A percentile compares a stretch with the other conserved stretches of the same genome.
phyloP scores from a whole-genome alignment of 1,140 invertebrate genomes.

The Pseudomyrmex flavicornis region DNA sequence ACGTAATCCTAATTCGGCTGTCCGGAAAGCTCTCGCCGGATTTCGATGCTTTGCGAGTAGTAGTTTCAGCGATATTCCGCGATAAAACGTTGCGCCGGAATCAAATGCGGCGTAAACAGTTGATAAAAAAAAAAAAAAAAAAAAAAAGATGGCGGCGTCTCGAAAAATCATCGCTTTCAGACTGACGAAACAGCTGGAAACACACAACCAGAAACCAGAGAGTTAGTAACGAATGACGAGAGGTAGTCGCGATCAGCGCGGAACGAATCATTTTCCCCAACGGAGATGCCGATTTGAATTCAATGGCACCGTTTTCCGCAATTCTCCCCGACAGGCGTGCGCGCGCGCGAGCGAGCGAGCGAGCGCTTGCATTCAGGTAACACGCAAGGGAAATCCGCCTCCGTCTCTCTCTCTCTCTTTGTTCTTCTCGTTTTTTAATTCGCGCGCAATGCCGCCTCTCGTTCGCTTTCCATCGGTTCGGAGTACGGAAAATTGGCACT shows the following conservation, averaged over 20 bases:
- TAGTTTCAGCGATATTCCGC: conserved; percentile 32
- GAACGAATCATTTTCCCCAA: conserved; percentile 50
- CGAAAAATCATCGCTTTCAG: conserved; percentile 23
- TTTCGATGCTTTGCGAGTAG: conserved; percentile 63
- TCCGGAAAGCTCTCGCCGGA: conserved; percentile 70
- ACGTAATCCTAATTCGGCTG: conserved; percentile 80
- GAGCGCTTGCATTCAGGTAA: conserved; percentile 8
- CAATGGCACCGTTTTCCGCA: conserved; percentile 51
- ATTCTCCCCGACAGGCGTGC: conserved; percentile 21
- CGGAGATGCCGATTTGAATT: conserved; percentile 54
- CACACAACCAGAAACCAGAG: conserved; percentile 10
- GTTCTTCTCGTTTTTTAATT: conserved; percentile 27
- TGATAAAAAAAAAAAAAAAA: conserved; percentile 36
- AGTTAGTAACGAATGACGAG: conserved; percentile 47
- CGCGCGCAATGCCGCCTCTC: background rate
- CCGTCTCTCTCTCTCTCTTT: conserved; percentile 2
- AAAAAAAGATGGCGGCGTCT: conserved; percentile 19
- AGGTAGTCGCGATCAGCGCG: conserved; percentile 39
- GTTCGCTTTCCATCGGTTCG: background rate
- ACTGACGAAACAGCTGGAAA: background rate
- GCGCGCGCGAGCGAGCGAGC: background rate
- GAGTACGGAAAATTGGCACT: conserved; percentile 35
- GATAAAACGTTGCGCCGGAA: conserved; percentile 6
- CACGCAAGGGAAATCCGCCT: conserved; percentile 50
- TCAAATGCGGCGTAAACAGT: conserved; percentile 34